These are phyloP conservation scores for Cebidichthys violaceus DNA, from an alignment of 2,113 vertebrate genomes.

Conservation along the genomic window DNA sequence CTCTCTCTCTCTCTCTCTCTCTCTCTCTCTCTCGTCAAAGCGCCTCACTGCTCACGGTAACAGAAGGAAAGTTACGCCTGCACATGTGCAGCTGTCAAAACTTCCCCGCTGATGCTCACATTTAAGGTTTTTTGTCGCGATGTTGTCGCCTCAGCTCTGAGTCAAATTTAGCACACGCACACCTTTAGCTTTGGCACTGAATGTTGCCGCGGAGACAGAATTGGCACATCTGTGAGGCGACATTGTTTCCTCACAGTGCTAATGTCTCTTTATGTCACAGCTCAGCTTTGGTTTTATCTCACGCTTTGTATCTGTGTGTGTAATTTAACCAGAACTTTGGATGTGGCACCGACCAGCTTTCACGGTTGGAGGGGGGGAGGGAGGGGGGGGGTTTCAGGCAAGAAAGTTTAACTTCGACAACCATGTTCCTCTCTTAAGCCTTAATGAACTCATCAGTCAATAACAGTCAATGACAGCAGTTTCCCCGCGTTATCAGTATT, in stretches of 20 bases:
- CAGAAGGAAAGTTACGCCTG: constrained; percentile 58
- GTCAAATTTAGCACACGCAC: constrained; percentile 18
- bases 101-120: constrained; percentile 42
- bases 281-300: not conserved
- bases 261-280: constrained; percentile 12
- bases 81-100: constrained; percentile 60
- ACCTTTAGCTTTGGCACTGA: constrained; percentile 23
- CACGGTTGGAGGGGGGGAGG: not conserved
- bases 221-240: constrained; percentile 16
- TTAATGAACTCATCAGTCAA: constrained; percentile 81
- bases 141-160: constrained; percentile 10
- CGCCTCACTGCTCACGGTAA: constrained; percentile 17
- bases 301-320: constrained; percentile 1
- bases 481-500: constrained; percentile 73
- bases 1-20: constrained; percentile 9
- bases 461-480: constrained; percentile 77
- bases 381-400: not conserved
- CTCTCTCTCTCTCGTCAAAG: constrained; percentile 23
- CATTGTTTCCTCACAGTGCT: not conserved
- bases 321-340: not conserved
- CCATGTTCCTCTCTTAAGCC: constrained; percentile 14
- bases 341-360: not conserved
- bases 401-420: constrained; percentile 46
- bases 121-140: constrained; percentile 3
- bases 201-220: constrained; percentile 17